These are phyloP conservation scores for Pavo muticus DNA, from an alignment of 2,113 vertebrate genomes.

Conservation along the genomic window DNA sequence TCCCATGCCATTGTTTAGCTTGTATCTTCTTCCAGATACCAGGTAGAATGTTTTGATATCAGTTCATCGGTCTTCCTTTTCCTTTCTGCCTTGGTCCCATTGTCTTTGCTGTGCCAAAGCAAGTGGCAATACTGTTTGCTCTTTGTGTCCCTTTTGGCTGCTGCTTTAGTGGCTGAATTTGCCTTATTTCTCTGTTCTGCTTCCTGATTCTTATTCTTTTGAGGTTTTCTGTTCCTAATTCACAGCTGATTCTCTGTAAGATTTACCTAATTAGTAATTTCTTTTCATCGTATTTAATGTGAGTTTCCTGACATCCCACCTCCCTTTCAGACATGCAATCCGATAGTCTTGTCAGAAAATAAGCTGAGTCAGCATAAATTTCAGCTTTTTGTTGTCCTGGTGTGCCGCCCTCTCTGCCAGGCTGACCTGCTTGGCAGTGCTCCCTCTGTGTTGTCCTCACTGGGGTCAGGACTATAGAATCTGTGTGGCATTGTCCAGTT, in stretches of 20 bases:
- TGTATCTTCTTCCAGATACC: background rate
- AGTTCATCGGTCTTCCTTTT: background rate
- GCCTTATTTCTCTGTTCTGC: background rate
- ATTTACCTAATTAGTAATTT: background rate
- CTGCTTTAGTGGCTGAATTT: background rate
- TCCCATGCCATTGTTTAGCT: background rate
- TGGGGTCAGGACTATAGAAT: background rate
- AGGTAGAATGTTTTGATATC: background rate
- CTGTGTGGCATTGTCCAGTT: background rate
- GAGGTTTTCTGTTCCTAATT: background rate
- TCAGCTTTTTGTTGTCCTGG: background rate
- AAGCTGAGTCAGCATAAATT: background rate
- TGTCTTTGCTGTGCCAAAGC: background rate
- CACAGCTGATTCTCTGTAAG: background rate
- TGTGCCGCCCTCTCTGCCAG: background rate
- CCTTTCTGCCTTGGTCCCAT: background rate
- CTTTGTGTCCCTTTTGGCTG: background rate
- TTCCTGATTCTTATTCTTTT: background rate
- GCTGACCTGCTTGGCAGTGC: background rate
- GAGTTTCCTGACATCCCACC: background rate
- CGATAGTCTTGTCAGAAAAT: background rate
- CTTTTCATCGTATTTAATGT: background rate
- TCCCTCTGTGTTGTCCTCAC: background rate
- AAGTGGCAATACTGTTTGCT: background rate
- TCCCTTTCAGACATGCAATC: background rate